Evolutionary conservation across 2,113 vertebrate genomes (phyloP), one percentile per base, ranked within the genome.

Genomic region (Rissa tridactyla): DNA sequence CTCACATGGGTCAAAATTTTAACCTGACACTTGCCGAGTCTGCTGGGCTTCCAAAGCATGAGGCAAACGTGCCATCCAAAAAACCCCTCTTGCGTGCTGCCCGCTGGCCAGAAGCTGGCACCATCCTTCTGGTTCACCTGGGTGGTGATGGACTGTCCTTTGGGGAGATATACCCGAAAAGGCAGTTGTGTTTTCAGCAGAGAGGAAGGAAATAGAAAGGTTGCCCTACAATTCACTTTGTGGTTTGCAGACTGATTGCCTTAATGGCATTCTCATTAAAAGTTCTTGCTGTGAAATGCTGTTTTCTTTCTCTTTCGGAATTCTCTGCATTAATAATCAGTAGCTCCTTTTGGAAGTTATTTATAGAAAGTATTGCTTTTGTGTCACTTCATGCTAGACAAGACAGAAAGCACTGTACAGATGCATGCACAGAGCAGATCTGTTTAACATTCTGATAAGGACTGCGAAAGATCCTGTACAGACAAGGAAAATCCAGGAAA

Each of bases 1-100:
- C 40, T 32, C 0, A 10, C 6, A 2, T 2, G 6, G 4, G 27
- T 44, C 52, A 18, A 23, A 47, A 23, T 29, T 79, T 79, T 26
- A 52, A 52, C 5, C 29, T 10, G 6, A 9, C 3, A 0, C 26
- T 52, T 71, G 2, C 34, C 34, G 15, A 10, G 18, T 16, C 30
- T 68, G 23, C 36, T 47, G 70, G 19, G 5, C 22, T 82, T 22
- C 22, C 40, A 66, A 25, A 32, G 29, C 54, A 64, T 18, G 2
- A 38, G 17, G 11, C 21, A 42, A 26, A 36, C 0, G 0, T 55
- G 18, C 22, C 19, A 62, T 20, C 34, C 25, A 26, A 47, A 52
- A 18, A 26, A 9, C 3, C 11, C 13, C 27, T 25, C 20, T 10
- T 0, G 0, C 2, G 0, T 3, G 11, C 26, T 90, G 46, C 52